Percentiles rank a stretch among this genome's conserved stretches.
Evolutionary conservation across 1,140 invertebrate genomes (phyloP).

Genomic region (Drosophila bocqueti): DNA sequence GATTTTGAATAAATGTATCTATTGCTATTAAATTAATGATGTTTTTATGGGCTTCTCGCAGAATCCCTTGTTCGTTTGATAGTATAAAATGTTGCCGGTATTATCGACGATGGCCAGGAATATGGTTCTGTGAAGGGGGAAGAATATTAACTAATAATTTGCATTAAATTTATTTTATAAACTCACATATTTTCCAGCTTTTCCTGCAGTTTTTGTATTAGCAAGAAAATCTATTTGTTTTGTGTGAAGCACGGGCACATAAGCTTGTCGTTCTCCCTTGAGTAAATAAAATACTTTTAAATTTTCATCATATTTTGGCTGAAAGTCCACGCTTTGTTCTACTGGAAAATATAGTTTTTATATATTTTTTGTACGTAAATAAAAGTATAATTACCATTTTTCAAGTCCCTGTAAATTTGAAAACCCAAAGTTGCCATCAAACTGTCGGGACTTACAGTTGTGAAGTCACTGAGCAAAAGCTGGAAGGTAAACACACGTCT

Average conservation of each 20-base stretch:
- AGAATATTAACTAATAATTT: background rate
- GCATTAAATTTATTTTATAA: background rate
- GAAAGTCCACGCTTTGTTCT: conserved; percentile 4
- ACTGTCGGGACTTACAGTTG: conserved; percentile 19
- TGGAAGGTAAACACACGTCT: conserved; percentile 4
- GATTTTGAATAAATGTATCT: conserved; percentile 83
- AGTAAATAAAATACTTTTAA: conserved; percentile 57
- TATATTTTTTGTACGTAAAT: background rate
- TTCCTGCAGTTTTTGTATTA: conserved; percentile 42
- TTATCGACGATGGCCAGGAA: conserved; percentile 65
- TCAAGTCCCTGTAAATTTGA: conserved; percentile 56
- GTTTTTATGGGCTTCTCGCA: conserved; percentile 20
- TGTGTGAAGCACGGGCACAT: conserved; percentile 47
- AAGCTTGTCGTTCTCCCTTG: conserved; percentile 5
- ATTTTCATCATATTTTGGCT: conserved; percentile 41
- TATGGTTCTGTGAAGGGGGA: background rate
- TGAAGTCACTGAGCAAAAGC: conserved; percentile 33
- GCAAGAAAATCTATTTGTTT: conserved; percentile 51
- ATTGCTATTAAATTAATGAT: conserved; percentile 57
- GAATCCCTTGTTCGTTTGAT: conserved; percentile 51
- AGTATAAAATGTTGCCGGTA: conserved; percentile 67
- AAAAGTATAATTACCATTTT: conserved; percentile 30
- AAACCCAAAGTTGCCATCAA: conserved; percentile 46
- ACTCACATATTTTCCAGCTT: conserved; percentile 32
- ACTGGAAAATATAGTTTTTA: conserved; percentile 17